Evolutionary conservation across 2,113 vertebrate species (phyloP), one percentile per base, ranked within the genome.

Genomic region (Saguinus midas): DNA sequence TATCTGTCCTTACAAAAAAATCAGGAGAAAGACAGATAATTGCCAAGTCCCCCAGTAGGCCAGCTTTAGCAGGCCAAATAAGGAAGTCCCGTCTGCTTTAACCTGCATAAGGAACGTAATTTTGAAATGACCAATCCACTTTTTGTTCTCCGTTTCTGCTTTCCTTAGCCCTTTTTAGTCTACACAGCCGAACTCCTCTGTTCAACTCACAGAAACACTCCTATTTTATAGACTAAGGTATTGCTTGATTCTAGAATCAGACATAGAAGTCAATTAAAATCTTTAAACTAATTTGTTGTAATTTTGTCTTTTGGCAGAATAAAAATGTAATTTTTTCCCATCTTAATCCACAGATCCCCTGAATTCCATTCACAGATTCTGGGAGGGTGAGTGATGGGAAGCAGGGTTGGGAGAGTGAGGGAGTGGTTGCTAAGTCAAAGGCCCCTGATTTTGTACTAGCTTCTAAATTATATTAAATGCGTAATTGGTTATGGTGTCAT

Each of bases 401-500:
- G 61, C 61, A 32, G 27, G 27, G 12, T 14, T 29, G 2, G 61
- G 27, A 64, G 61, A 64, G 12, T 64, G 16, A 7, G 6, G 35
- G 23, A 57, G 18, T 18, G 12, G 3, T 95, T 93, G 52, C 40
- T 81, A 76, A 23, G 8, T 73, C 70, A 84, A 94, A 82, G 21
- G 5, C 13, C 45, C 14, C 0, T 90, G 32, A 83, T 55, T 43
- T 72, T 27, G 2, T 83, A 18, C 23, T 23, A 64, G 29, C 16
- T 94, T 97, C 37, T 66, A 50, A 96, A 80, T 93, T 10, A 55
- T 43, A 70, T 20, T 72, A 87, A 89, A n/a, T 21, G 61, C 10
- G 13, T n/a, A 75, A 68, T 8, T 43, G 3, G 79, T 70, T 75
- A 70, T 29, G 35, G 43, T 20, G 6, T 6, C 12, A 20, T 89